These are phyloP conservation scores for Hemiscyllium ocellatum DNA, from an alignment of 2,113 vertebrate species.

Conservation along the genomic window DNA sequence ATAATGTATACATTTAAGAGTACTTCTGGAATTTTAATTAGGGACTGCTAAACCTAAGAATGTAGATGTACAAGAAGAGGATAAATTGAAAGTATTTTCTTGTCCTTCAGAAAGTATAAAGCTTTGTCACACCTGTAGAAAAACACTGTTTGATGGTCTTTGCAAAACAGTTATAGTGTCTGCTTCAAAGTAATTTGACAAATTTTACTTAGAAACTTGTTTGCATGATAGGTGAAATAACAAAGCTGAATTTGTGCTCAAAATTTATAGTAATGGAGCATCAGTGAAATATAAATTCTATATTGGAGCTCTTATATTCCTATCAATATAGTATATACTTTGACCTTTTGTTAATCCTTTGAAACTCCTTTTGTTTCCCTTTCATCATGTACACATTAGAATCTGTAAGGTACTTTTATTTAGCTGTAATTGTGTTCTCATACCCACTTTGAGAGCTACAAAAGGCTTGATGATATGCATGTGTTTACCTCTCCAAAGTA, in stretches of 20 bases:
- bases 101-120: neutral
- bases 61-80: neutral
- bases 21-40: neutral
- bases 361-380: constrained; percentile 5
- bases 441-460: neutral
- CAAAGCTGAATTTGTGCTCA: neutral
- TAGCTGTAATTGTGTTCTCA: neutral
- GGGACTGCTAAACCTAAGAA: neutral
- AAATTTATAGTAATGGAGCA: neutral
- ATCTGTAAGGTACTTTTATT: neutral
- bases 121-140: neutral
- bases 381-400: neutral
- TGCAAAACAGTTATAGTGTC: neutral
- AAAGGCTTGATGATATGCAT: neutral
- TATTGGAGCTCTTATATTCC: neutral
- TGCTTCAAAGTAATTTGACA: neutral
- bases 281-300: neutral
- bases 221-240: neutral
- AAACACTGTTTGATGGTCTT: neutral
- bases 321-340: neutral
- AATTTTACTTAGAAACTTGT: neutral
- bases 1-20: neutral
- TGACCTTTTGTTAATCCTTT: neutral
- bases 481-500: neutral
- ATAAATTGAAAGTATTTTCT: neutral